Conservation (phyloP, 1,140 invertebrate species). For the Drosophila sp. region DNA sequence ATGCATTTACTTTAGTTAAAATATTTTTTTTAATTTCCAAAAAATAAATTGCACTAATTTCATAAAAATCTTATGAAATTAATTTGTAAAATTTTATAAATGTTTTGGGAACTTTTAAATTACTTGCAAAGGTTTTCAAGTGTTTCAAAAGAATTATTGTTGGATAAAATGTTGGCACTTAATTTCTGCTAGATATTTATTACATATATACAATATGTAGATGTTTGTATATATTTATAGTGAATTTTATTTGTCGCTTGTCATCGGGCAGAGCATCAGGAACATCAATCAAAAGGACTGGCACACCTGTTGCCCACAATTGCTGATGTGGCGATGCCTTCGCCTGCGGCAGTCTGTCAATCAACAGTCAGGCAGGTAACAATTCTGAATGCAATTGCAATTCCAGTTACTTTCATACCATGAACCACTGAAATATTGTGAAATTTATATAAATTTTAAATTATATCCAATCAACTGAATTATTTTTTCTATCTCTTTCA, state of each 20-base stretch:
- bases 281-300: conserved; percentile 9
- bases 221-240: background rate
- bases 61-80: no score
- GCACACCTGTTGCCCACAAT: conserved; percentile 3
- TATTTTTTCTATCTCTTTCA: no score
- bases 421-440: no score
- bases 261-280: background rate
- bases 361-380: background rate
- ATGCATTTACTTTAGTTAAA: background rate
- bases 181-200: no score
- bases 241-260: conserved; percentile 3
- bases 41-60: background rate
- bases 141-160: no score
- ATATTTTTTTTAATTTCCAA: no score
- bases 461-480: no score
- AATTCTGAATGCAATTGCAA: background rate
- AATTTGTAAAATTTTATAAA: no score
- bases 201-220: no score
- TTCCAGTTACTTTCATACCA: background rate
- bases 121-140: no score
- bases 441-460: no score
- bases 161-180: background rate
- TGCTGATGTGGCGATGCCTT: background rate
- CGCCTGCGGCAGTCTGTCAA: conserved; percentile 3
- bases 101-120: background rate